Evolutionary conservation across 2,888 invertebrate genomes (phyloP), one percentile per base, ranked within the genome.

Genomic region (Ryuthela nishihirai): DNA sequence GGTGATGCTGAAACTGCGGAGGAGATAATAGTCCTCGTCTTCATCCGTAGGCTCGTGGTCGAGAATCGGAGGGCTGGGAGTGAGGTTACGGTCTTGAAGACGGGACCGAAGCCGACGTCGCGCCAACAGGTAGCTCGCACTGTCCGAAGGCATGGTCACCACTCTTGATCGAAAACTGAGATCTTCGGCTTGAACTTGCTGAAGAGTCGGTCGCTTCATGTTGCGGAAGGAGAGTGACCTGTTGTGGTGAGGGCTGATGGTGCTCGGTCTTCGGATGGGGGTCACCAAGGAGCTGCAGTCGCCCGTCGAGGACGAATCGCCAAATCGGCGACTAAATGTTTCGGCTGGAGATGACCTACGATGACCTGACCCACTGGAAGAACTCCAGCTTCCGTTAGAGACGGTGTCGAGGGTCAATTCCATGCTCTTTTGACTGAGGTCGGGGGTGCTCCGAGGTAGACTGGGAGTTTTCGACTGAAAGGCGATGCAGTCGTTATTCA

Each of bases 1-100:
- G 26, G 92, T 93, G 69, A 93, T 94, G 69, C 89, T 88, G 77
- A 97, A 97, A 75, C 93, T 93, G 67, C 95, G 81, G 67, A 93
- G 82, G 60, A 92, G 81, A 73, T 93, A 93, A 74, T 90, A 89
- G 75, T 91, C 90, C 70, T 90, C 90, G 70, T 90, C 88, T 73
- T 91, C 90, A 17, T 61, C 54, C 0, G 43, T 48, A 2, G 43
- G 47, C n/a, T 55, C 55, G 18, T 52, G 52, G 12, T 39, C 39
- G 2, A 17, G 32, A 10, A 54, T 38, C 0, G 60, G 50, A 3
- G 54, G 54, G 26, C 54, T 60, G 0, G 60, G 54, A 12, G 53
- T 53, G 6, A 48, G 23, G 40, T 50, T 54, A 12, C 32, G 20
- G 18, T n/a, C 21, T 23, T 40, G 10, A 12, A 9, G 25, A 9